Evolutionary conservation across 2,888 invertebrate genomes (phyloP).

Genomic region (Gortyna flavago): DNA sequence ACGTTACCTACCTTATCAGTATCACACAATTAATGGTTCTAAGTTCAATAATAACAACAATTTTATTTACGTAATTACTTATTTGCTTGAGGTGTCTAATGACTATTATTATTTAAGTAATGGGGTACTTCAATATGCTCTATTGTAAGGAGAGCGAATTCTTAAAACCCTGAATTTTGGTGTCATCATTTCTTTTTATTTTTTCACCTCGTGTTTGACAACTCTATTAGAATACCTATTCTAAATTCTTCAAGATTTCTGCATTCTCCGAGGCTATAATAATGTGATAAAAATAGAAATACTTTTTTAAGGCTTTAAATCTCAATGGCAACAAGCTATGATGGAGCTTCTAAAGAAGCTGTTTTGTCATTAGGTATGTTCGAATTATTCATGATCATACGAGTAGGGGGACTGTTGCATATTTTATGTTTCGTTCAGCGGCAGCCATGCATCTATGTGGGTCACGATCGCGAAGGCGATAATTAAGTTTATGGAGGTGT

Average conservation of each 20-base stretch:
- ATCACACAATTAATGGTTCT: slow-evolving; percentile 61
- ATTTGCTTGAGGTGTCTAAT: slow-evolving; percentile 29
- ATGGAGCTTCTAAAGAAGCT: background rate
- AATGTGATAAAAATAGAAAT: background rate
- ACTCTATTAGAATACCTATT: background rate
- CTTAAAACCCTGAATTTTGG: background rate
- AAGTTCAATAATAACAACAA: slow-evolving; percentile 66
- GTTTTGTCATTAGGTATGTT: background rate
- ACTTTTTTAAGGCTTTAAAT: background rate
- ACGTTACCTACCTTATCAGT: slow-evolving; percentile 56
- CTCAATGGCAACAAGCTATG: background rate
- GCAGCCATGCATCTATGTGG: background rate
- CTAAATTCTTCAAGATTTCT: background rate
- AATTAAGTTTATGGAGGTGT: background rate
- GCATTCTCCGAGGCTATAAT: background rate
- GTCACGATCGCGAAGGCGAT: background rate
- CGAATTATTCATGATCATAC: background rate
- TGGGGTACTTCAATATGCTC: no score
- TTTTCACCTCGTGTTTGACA: background rate
- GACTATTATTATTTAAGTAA: background rate
- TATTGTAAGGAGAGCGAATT: background rate
- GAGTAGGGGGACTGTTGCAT: background rate
- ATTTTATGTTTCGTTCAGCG: background rate
- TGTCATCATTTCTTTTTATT: background rate
- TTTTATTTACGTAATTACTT: slow-evolving; percentile 44